These are phyloP conservation scores for Gastracanthus pulcherrimus DNA, from an alignment of 2,888 invertebrate species.

Conservation along the genomic window DNA sequence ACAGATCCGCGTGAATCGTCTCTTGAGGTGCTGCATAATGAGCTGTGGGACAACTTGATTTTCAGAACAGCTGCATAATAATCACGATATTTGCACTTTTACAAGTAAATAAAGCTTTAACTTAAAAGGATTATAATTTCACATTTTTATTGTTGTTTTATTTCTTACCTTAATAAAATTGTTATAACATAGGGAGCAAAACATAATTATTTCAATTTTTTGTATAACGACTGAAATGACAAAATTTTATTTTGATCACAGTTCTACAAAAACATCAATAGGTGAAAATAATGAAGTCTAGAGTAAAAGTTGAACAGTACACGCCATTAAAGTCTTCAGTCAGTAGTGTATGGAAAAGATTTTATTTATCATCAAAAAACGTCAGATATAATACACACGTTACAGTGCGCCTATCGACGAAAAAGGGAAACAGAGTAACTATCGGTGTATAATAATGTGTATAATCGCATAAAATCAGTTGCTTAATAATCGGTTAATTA, in stretches of 20 bases:
- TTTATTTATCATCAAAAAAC: slow-evolving; percentile 74
- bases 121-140: too few species aligned
- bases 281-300: not conserved
- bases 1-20: not conserved
- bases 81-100: not conserved
- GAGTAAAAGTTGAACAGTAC: not conserved
- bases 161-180: too few species aligned
- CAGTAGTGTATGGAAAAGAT: slow-evolving; percentile 72
- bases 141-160: too few species aligned
- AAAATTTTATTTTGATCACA: slow-evolving; percentile 37
- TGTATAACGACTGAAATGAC: slow-evolving; percentile 5
- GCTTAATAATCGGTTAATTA: slow-evolving; percentile 72
- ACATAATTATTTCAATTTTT: too few species aligned
- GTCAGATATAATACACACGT: slow-evolving; percentile 73
- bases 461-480: slow-evolving; percentile 75
- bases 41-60: slow-evolving; percentile 34
- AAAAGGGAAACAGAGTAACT: slow-evolving; percentile 74
- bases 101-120: too few species aligned
- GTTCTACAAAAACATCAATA: slow-evolving; percentile 32
- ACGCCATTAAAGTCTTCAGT: slow-evolving; percentile 45
- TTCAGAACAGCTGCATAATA: slow-evolving; percentile 6
- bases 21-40: slow-evolving; percentile 26
- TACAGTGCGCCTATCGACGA: slow-evolving; percentile 72
- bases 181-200: too few species aligned
- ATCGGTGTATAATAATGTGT: slow-evolving; percentile 71